Evolutionary conservation across 2,888 invertebrate genomes (phyloP).

Genomic region (Athripsodes cinereus): DNA sequence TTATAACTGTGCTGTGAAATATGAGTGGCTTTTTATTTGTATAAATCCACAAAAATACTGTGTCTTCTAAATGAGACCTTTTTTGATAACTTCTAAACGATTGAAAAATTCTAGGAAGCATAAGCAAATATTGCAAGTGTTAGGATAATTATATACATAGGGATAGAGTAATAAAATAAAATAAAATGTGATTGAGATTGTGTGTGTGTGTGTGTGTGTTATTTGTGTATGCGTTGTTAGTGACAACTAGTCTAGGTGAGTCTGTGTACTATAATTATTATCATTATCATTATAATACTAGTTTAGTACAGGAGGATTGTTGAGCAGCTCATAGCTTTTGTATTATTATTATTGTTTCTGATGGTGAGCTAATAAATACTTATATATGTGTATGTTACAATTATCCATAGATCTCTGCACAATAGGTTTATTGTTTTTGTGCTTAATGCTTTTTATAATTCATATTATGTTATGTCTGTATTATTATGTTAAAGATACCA

Average conservation of each 20-base stretch:
- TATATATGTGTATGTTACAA: not conserved
- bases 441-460: constrained; percentile 20
- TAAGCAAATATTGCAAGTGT: no score
- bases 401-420: constrained; percentile 24
- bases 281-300: no score
- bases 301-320: no score
- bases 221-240: not conserved
- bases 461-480: no score
- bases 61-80: constrained; percentile 23
- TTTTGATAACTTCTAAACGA: constrained; percentile 21
- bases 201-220: not conserved
- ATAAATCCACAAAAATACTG: constrained; percentile 28
- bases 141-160: constrained; percentile 14
- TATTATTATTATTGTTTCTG: no score
- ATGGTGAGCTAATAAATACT: not conserved
- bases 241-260: no score
- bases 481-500: no score
- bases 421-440: constrained; percentile 26
- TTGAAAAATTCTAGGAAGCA: no score
- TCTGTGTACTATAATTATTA: no score
- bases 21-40: constrained; percentile 51
- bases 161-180: constrained; percentile 19
- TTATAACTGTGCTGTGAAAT: constrained; percentile 53
- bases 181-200: not conserved
- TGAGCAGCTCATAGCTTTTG: no score